Percentiles rank a stretch among this genome's conserved stretches.
Conservation (phyloP, 1,140 invertebrate species). For the Lethocerus indicus region DNA sequence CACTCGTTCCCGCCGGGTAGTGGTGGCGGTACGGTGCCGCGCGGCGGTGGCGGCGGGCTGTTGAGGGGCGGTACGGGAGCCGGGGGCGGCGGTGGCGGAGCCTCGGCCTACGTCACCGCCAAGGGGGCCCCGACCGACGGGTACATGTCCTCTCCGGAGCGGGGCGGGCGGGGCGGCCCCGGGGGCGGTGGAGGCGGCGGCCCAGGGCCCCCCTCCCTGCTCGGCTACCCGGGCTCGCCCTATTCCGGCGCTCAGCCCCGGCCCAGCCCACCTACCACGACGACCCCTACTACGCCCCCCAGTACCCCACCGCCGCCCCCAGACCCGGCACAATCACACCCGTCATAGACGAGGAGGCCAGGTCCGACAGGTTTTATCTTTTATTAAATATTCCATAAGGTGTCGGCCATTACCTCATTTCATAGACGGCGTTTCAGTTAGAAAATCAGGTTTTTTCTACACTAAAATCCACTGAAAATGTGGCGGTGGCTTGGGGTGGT, state of each 20-base stretch:
- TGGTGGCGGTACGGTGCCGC: slow-evolving; percentile 36
- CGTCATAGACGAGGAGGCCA: slow-evolving; percentile 79
- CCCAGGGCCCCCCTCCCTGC: slow-evolving; percentile 7
- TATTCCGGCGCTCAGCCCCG: no score
- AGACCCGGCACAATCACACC: slow-evolving; percentile 63
- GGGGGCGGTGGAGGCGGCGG: slow-evolving; percentile 29
- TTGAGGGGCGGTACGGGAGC: slow-evolving; percentile 32
- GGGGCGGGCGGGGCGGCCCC: slow-evolving; percentile 30
- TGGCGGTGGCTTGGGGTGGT: slow-evolving; percentile 2
- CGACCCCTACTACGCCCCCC: slow-evolving; percentile 77
- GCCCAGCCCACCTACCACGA: slow-evolving; percentile 34
- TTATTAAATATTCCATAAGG: no score
- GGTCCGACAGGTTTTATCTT: slow-evolving; percentile 30
- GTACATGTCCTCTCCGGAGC: slow-evolving; percentile 76
- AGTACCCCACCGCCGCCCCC: slow-evolving; percentile 60
- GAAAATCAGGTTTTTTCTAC: no score
- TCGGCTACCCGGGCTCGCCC: slow-evolving; percentile 13
- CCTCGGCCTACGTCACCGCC: no score
- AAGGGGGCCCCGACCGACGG: no score
- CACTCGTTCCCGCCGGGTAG: slow-evolving; percentile 24
- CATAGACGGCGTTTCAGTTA: no score
- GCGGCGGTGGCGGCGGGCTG: slow-evolving; percentile 22
- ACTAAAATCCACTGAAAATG: slow-evolving; percentile 2
- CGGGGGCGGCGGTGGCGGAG: no score
- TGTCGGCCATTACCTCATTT: no score